Evolutionary conservation across 2,113 vertebrate species (phyloP), one percentile per base, ranked within the genome.

Genomic region (Odobenus rosmarus): DNA sequence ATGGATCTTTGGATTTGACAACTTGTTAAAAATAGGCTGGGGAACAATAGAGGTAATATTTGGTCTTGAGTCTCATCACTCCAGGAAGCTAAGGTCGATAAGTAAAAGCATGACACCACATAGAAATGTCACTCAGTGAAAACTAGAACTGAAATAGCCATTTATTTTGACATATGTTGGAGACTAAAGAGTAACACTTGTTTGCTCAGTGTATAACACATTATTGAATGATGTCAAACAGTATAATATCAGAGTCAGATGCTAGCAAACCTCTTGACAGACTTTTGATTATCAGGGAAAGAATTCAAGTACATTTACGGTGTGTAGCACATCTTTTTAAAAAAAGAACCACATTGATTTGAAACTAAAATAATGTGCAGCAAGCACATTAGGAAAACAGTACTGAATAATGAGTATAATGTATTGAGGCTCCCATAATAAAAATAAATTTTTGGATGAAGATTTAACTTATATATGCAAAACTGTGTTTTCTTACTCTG

Each of bases 161-260:
- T 94, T 97, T 95, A 61, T 94, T 97, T 94, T 97, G 97, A 96
- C 91, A 80, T 80, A 36, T 77, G 95, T 61, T 85, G 64, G 85
- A 95, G 49, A 84, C 61, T 94, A 83, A 96, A 95, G 42, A 96
- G 85, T 76, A 95, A 59, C 69, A 90, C 59, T 97, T 96, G 91
- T 94, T 96, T 93, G 67, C 95, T 94, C 91, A 80, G 71, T 90
- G 49, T 74, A 51, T 33, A 88, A 77, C 64, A 62, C 14, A 33
- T 96, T 97, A 95, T 59, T 94, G 91, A 94, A 83, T 92, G 88
- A 95, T 96, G 88, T 85, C 89, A 93, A 93, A 77, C 62, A 81
- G 42, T 80, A 15, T 84, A 90, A 95, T 96, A 90, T 82, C 74
- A 97, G 83, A 90, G 80, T 62, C 0, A 9, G 83, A 95, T 90